Evolutionary conservation across 2,113 vertebrate species (phyloP).

Genomic region (Ceuthmochares aereus): DNA sequence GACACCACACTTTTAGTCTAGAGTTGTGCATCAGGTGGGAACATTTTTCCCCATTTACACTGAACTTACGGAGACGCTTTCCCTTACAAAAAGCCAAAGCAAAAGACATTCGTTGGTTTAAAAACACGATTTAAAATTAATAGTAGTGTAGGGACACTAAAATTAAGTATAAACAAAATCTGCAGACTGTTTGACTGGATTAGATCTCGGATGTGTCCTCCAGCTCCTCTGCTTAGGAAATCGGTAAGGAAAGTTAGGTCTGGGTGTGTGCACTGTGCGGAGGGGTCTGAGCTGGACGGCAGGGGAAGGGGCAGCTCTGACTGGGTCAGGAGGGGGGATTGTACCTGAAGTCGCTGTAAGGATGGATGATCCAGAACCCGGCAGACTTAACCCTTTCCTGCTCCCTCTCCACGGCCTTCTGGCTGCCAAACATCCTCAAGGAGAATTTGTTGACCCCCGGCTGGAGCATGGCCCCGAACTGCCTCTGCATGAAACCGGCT

Average conservation of each 20-base stretch:
- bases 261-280: neutral
- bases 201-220: neutral
- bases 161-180: neutral
- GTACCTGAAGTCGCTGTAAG: constrained; percentile 99
- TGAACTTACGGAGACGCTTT: neutral
- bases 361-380: constrained; percentile 99
- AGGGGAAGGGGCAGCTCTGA: neutral
- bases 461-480: constrained; percentile 97
- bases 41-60: neutral
- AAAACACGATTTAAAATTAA: neutral
- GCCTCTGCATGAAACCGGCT: constrained; percentile 95
- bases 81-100: neutral
- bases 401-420: constrained; percentile 97
- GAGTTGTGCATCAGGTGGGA: constrained; percentile 55
- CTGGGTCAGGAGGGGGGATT: neutral
- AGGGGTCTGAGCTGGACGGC: neutral
- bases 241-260: constrained; percentile 6
- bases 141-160: neutral
- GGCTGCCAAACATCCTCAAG: constrained; percentile 99
- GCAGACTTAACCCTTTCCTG: constrained; percentile 98
- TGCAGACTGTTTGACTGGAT: neutral
- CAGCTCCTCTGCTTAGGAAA: neutral
- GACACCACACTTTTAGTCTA: neutral
- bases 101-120: neutral
- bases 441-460: constrained; percentile 99